phyloP scores from a whole-genome alignment of 2,113 vertebrate species.

The Platichthys stellatus region DNA sequence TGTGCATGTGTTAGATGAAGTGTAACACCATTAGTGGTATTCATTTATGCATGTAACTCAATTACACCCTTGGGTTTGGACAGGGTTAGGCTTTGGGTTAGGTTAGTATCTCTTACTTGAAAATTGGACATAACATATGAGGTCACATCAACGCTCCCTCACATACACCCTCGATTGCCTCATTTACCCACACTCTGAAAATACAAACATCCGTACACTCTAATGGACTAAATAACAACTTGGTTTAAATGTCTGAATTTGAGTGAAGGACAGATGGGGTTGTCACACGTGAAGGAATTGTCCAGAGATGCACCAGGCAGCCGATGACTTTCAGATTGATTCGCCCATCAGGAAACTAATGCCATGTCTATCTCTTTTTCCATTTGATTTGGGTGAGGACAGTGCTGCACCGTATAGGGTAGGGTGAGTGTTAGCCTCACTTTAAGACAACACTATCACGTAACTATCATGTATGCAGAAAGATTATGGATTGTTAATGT shows the following conservation, averaged over 20 bases:
- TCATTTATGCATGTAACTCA: constrained; percentile 14
- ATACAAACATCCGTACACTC: neutral
- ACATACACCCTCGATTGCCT: neutral
- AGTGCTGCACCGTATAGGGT: constrained; percentile 33
- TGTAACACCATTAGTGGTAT: neutral
- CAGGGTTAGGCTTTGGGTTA: too few species aligned
- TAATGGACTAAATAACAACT: neutral
- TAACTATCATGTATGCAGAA: constrained; percentile 67
- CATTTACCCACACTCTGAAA: neutral
- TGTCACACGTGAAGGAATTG: constrained; percentile 57
- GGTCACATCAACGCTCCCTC: neutral
- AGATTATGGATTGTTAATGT: constrained; percentile 56
- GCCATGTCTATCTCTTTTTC: constrained; percentile 47
- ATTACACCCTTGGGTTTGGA: neutral
- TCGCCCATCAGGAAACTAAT: constrained; percentile 67
- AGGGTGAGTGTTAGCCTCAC: neutral
- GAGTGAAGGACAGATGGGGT: constrained; percentile 30
- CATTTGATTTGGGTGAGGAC: constrained; percentile 42
- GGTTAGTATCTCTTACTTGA: neutral
- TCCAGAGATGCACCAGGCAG: constrained; percentile 52
- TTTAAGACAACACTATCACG: constrained; percentile 46
- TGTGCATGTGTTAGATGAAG: neutral
- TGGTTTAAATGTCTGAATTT: neutral
- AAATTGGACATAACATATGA: neutral
- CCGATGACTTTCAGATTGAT: constrained; percentile 76